A percentile compares a stretch with the other conserved stretches of the same genome.
These are phyloP conservation scores for Drosophila tani DNA, from an alignment of 1,140 invertebrate genomes.

Conservation along the genomic window DNA sequence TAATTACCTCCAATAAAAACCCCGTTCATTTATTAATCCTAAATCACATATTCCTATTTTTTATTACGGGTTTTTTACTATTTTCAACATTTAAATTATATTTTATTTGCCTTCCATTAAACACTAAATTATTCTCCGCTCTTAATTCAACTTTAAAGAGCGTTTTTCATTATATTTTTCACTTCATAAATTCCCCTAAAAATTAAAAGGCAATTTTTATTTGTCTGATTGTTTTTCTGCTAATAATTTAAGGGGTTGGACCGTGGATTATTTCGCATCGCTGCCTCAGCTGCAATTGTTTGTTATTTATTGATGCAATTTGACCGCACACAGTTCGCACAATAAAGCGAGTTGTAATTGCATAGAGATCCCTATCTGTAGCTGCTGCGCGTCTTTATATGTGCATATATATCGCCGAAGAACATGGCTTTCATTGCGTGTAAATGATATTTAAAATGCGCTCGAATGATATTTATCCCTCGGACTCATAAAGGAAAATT, in stretches of 20 bases:
- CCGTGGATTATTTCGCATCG: conserved; percentile 33
- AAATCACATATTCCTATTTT: neutral
- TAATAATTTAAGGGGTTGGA: conserved; percentile 27
- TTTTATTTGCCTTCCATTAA: neutral
- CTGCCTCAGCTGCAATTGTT: conserved; percentile 51
- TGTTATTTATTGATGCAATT: conserved; percentile 69
- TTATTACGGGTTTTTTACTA: neutral
- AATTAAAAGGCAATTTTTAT: conserved; percentile 14
- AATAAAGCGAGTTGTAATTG: conserved; percentile 74
- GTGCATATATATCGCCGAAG: conserved; percentile 14
- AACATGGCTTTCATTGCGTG: conserved; percentile 60
- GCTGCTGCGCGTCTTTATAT: conserved; percentile 32
- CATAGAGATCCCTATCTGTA: conserved; percentile 54
- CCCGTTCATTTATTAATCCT: neutral
- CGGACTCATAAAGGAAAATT: conserved; percentile 58
- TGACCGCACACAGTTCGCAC: conserved; percentile 67
- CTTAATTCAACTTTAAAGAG: neutral
- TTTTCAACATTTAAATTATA: neutral
- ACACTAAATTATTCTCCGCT: neutral
- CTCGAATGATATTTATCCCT: conserved; percentile 53
- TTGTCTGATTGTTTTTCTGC: conserved; percentile 15
- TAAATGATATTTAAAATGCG: conserved; percentile 48
- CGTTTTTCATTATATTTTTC: conserved; percentile 7
- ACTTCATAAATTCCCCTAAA: conserved; percentile 2
- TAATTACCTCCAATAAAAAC: too few relatives aligned